Evolutionary conservation across 2,113 vertebrate genomes (phyloP), one percentile per base, ranked within the genome.

Genomic region (Pseudolaguvia tuberculata): DNA sequence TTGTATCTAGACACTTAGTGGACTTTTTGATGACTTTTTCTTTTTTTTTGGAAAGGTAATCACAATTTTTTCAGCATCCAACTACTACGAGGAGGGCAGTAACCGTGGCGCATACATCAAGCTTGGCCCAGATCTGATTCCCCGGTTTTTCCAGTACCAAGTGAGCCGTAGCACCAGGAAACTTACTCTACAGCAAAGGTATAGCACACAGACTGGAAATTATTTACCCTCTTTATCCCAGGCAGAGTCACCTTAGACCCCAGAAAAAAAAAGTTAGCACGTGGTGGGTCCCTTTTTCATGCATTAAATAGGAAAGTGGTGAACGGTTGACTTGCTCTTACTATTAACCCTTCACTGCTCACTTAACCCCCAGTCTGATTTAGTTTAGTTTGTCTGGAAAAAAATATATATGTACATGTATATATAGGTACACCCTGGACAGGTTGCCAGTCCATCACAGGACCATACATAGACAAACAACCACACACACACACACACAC

Each of bases 1-100:
- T n/a, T n/a, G n/a, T n/a, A n/a, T n/a, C n/a, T n/a, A n/a, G n/a
- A n/a, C n/a, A n/a, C n/a, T n/a, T n/a, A n/a, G n/a, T n/a, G n/a
- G n/a, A n/a, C n/a, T n/a, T n/a, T n/a, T n/a, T n/a, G n/a, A n/a
- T n/a, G n/a, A n/a, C n/a, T n/a, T n/a, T n/a, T n/a, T n/a, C n/a
- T 0, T 82, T 21, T 72, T 50, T 39, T 50, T 69, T 50, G 47
- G 17, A 0, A 57, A 98, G 97, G 95, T 98, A 25, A 91, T 99
- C 87, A 99, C 96, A 47, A 87, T 98, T 79, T 99, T 99, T 90
- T 99, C 97, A 53, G 96, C 97, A 0, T 99, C 97, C 25, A 98
- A 99, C 88, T 99, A 99, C 77, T 99, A 98, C 0, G 95, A 95
- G 83, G 94, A 95, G 79, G 96, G 95, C 79, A 98, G 97, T 80